These are phyloP conservation scores for Octonoba sinensis DNA, from an alignment of 2,888 invertebrate species.

Conservation along the genomic window DNA sequence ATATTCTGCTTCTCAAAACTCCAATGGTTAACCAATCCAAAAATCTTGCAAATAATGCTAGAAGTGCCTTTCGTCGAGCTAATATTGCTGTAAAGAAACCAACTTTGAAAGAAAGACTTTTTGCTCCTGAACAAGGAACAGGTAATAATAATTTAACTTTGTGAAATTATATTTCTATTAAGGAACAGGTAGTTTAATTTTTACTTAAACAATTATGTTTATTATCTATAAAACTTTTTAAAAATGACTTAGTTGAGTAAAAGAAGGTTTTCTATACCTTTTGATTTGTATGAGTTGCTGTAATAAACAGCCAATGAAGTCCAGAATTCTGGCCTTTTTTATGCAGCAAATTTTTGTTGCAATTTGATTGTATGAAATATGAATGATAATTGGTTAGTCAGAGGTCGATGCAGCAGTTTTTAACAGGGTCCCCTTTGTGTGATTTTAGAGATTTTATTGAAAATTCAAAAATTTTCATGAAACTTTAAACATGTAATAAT, in stretches of 20 bases:
- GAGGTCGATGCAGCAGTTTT: too few relatives aligned
- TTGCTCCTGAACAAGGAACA: conserved; percentile 83
- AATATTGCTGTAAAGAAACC: conserved; percentile 70
- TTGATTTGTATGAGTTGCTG: too few relatives aligned
- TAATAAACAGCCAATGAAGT: too few relatives aligned
- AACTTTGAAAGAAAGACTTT: conserved; percentile 79
- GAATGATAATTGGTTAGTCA: too few relatives aligned
- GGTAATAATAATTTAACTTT: conserved; percentile 73
- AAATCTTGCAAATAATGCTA: conserved; percentile 27
- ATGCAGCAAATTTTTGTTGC: too few relatives aligned
- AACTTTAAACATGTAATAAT: too few relatives aligned
- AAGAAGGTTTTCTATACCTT: too few relatives aligned
- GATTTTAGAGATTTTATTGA: too few relatives aligned
- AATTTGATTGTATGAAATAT: too few relatives aligned
- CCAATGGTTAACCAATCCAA: conserved; percentile 41
- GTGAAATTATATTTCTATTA: background rate
- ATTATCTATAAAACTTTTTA: background rate
- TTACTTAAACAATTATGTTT: background rate
- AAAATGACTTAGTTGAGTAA: background rate
- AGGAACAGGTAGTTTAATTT: background rate
- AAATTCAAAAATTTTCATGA: too few relatives aligned
- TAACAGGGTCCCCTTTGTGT: too few relatives aligned
- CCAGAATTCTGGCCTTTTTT: too few relatives aligned
- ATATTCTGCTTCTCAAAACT: conserved; percentile 12
- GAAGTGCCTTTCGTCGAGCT: conserved; percentile 45